Conservation (phyloP, 2,888 invertebrate species). For the Quadroppia sp. region DNA sequence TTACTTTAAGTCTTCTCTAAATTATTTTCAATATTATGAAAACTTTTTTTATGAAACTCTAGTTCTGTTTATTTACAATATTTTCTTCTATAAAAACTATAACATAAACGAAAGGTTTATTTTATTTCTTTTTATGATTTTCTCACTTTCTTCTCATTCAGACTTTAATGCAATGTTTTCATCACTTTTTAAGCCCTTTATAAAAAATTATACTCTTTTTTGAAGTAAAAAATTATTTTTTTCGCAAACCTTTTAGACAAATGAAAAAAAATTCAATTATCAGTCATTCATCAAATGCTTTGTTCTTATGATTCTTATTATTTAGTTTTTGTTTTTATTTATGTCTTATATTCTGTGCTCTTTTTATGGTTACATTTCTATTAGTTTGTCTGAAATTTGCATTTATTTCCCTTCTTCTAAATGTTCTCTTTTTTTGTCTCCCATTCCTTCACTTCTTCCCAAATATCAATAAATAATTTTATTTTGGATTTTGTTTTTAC, state of each 20-base stretch:
- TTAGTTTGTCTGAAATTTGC: background rate
- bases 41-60: no score
- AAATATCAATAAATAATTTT: constrained; percentile 22
- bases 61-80: no score
- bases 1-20: background rate
- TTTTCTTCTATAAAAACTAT: no score
- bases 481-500: background rate
- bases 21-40: no score
- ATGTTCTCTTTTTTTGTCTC: no score
- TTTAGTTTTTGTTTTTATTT: background rate
- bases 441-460: background rate
- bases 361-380: background rate
- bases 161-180: no score
- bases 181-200: no score
- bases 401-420: no score
- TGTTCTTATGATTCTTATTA: background rate
- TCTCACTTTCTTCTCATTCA: no score
- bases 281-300: constrained; percentile 24
- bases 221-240: background rate
- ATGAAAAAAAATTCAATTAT: constrained; percentile 33
- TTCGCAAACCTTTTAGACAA: constrained; percentile 23
- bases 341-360: background rate
- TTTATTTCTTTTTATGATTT: no score
- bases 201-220: background rate
- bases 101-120: no score